phyloP scores from a whole-genome alignment of 2,113 vertebrate genomes.

The Panurus biarmicus region DNA sequence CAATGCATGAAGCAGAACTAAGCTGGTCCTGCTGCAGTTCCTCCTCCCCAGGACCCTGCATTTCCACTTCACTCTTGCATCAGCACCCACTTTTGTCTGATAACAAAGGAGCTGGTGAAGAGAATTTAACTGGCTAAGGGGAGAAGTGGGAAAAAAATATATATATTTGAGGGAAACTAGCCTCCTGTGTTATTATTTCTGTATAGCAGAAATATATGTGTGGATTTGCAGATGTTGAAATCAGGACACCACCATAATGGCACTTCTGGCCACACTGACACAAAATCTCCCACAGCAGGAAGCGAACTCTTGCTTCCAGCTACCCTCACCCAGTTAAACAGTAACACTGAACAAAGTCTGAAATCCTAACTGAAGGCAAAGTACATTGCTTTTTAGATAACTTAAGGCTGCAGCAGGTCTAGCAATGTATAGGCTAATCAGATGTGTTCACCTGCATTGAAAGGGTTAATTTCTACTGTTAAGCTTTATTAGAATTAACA shows the following conservation, averaged over 20 bases:
- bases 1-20: neutral
- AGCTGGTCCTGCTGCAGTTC: neutral
- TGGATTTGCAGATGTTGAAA: neutral
- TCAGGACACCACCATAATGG: neutral
- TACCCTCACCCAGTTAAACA: constrained; percentile 29
- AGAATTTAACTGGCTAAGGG: neutral
- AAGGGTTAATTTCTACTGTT: neutral
- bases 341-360: constrained; percentile 52
- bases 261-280: neutral
- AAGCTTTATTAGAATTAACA: neutral
- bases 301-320: neutral
- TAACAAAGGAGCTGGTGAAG: neutral
- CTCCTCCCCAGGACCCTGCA: neutral
- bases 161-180: neutral
- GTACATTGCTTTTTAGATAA: constrained; percentile 33
- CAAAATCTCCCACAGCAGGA: neutral
- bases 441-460: neutral
- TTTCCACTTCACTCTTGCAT: neutral
- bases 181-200: neutral
- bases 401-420: neutral
- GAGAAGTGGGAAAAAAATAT: neutral
- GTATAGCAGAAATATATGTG: neutral
- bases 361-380: constrained; percentile 48
- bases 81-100: neutral
- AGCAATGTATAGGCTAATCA: neutral